A percentile compares a stretch with the other conserved stretches of the same genome.
These are phyloP conservation scores for Coreius guichenoti DNA, from an alignment of 2,797 vertebrate species.

Conservation along the genomic window DNA sequence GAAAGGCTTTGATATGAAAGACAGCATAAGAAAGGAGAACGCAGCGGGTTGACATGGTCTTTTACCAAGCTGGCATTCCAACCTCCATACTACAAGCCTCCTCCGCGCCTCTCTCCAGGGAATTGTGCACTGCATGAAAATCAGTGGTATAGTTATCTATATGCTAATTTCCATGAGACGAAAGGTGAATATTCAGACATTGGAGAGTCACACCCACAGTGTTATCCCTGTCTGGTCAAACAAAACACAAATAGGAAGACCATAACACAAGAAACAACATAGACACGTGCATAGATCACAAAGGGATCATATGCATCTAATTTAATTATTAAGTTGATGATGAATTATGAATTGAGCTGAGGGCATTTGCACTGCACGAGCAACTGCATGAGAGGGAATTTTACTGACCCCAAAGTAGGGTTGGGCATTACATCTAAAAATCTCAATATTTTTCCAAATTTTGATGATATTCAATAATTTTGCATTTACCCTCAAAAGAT, in stretches of 20 bases:
- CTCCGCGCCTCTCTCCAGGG: conserved; percentile 46
- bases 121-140: conserved; percentile 57
- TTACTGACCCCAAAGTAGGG: neutral
- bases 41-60: conserved; percentile 31
- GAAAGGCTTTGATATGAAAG: conserved; percentile 40
- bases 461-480: neutral
- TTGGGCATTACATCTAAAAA: neutral
- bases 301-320: neutral
- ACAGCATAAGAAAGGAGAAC: conserved; percentile 10
- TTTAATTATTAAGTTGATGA: conserved; percentile 10
- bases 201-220: conserved; percentile 53
- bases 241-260: conserved; percentile 49
- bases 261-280: conserved; percentile 29
- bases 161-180: conserved; percentile 60
- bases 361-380: neutral
- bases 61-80: conserved; percentile 42
- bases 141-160: conserved; percentile 61
- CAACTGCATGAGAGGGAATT: neutral
- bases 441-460: neutral
- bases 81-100: conserved; percentile 51
- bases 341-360: neutral
- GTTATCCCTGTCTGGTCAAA: conserved; percentile 49
- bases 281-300: neutral
- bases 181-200: conserved; percentile 58
- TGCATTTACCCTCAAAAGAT: neutral